These are phyloP conservation scores for Catostomus latipinnis DNA, from an alignment of 2,797 vertebrate genomes.

Conservation along the genomic window DNA sequence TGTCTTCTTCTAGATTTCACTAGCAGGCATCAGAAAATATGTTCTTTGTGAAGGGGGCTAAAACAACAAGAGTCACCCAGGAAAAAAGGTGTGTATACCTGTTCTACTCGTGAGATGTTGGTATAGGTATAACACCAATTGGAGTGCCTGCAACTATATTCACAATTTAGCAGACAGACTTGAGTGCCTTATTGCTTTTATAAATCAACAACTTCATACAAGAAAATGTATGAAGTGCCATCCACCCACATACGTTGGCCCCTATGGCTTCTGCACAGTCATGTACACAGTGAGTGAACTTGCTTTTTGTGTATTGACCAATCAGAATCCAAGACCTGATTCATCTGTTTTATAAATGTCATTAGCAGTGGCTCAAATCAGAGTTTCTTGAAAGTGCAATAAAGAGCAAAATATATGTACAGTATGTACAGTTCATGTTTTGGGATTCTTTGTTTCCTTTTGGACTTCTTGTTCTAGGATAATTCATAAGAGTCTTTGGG, in stretches of 20 bases:
- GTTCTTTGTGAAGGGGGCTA: slow-evolving; percentile 27
- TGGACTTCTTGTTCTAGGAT: slow-evolving; percentile 74
- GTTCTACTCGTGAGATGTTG: no score
- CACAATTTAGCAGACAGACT: no score
- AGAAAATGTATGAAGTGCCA: no score
- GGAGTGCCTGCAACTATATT: no score
- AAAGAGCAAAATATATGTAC: not conserved
- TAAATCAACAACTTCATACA: no score
- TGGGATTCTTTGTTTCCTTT: not conserved
- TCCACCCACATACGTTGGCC: no score
- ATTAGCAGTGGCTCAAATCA: not conserved
- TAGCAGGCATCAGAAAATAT: not conserved
- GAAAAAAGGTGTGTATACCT: not conserved
- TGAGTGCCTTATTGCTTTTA: no score
- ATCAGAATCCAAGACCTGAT: no score
- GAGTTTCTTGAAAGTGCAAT: not conserved
- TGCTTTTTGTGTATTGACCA: no score
- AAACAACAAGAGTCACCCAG: slow-evolving; percentile 7
- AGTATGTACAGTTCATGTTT: not conserved
- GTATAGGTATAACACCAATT: no score
- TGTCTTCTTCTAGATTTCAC: not conserved
- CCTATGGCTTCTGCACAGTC: no score
- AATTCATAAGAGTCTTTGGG: slow-evolving; percentile 93
- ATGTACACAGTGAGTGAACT: no score
- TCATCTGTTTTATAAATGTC: not conserved